These are phyloP conservation scores for Torymus tubicola DNA, from an alignment of 2,888 invertebrate genomes.

Conservation along the genomic window DNA sequence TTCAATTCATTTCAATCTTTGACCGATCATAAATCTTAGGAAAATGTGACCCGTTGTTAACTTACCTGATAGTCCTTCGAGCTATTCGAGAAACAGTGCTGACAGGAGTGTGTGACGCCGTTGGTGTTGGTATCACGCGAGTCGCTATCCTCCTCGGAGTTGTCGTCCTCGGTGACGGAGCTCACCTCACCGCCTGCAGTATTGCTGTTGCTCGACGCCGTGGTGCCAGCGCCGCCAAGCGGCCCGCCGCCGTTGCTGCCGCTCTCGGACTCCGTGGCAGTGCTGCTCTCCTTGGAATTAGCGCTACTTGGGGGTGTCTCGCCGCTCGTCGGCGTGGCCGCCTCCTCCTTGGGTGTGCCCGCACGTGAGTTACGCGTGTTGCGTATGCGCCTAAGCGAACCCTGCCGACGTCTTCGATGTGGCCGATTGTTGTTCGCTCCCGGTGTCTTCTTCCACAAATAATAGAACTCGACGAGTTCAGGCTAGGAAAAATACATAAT, in stretches of 20 bases:
- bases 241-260: slow-evolving; percentile 79
- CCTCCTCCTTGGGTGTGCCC: slow-evolving; percentile 86
- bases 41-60: neutral
- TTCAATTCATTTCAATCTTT: no score
- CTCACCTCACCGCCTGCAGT: slow-evolving; percentile 79
- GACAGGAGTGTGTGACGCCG: slow-evolving; percentile 78
- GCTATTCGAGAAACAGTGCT: slow-evolving; percentile 85
- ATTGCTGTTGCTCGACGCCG: slow-evolving; percentile 65
- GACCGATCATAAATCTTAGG: neutral
- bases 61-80: slow-evolving; percentile 73
- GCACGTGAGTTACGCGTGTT: slow-evolving; percentile 92
- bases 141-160: slow-evolving; percentile 96
- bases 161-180: slow-evolving; percentile 92
- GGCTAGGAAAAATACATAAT: slow-evolving; percentile 78
- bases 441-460: slow-evolving; percentile 99
- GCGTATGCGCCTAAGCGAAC: slow-evolving; percentile 90
- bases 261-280: slow-evolving; percentile 77
- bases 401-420: slow-evolving; percentile 91
- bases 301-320: slow-evolving; percentile 61
- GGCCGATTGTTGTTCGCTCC: slow-evolving; percentile 98
- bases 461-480: slow-evolving; percentile 98
- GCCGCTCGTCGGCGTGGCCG: slow-evolving; percentile 79
- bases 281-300: slow-evolving; percentile 67
- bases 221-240: slow-evolving; percentile 62
- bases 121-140: slow-evolving; percentile 85